These are phyloP conservation scores for Acrobasis repandana DNA, from an alignment of 2,888 invertebrate species.

Conservation along the genomic window DNA sequence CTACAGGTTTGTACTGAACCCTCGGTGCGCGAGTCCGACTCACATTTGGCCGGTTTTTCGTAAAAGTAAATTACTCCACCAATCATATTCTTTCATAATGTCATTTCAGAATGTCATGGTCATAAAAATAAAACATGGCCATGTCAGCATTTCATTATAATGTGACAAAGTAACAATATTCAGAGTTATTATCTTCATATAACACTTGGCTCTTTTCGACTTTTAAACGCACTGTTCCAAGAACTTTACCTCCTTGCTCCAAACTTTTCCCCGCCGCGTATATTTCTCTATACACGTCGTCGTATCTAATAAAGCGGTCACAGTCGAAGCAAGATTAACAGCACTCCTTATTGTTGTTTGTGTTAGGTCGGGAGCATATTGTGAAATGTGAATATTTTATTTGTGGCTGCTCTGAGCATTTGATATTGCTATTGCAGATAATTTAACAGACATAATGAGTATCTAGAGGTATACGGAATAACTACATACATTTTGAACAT, in stretches of 20 bases:
- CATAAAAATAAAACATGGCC: no score
- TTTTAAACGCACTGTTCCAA: conserved; percentile 42
- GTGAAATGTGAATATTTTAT: conserved; percentile 26
- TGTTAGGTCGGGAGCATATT: conserved; percentile 52
- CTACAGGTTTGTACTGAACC: no score
- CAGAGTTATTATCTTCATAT: no score
- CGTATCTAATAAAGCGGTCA: conserved; percentile 79
- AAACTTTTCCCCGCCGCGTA: conserved; percentile 73
- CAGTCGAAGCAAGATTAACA: conserved; percentile 80
- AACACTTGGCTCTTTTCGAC: neutral
- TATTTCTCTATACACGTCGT: conserved; percentile 76
- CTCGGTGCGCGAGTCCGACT: no score
- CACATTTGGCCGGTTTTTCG: no score
- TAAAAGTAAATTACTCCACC: no score
- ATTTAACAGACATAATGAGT: neutral
- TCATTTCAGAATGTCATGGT: no score
- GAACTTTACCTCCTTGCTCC: conserved; percentile 27
- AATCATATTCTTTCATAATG: no score
- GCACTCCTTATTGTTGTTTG: conserved; percentile 73
- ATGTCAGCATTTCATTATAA: no score
- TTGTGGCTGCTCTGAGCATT: conserved; percentile 3
- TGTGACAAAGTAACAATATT: no score
- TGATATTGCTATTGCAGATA: neutral
- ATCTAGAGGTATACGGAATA: no score
- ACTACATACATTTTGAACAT: no score